These are phyloP conservation scores for Boloria selene DNA, from an alignment of 2,888 invertebrate genomes.

Conservation along the genomic window DNA sequence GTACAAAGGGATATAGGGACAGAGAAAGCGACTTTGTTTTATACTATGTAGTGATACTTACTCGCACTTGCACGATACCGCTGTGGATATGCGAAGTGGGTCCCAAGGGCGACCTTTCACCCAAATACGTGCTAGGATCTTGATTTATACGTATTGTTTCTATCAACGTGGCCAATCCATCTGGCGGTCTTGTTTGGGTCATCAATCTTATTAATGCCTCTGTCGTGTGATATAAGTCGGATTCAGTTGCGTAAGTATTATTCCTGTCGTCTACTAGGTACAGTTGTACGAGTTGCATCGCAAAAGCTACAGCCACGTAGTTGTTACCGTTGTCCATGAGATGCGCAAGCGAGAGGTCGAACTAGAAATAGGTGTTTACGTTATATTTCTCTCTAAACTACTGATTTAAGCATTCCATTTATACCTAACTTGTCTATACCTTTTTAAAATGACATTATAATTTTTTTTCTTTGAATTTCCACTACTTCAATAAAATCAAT, in stretches of 20 bases:
- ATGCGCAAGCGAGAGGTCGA: conserved; percentile 91
- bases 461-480: not conserved
- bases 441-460: not conserved
- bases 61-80: conserved; percentile 92
- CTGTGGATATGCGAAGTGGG: conserved; percentile 96
- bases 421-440: no score
- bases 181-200: conserved; percentile 89
- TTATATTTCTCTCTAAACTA: no score
- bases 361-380: conserved; percentile 64
- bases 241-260: conserved; percentile 89
- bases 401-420: no score
- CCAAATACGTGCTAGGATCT: conserved; percentile 86
- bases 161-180: conserved; percentile 90
- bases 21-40: no score
- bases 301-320: conserved; percentile 91
- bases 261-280: conserved; percentile 92
- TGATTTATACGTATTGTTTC: conserved; percentile 90
- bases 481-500: not conserved
- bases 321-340: conserved; percentile 93
- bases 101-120: conserved; percentile 89
- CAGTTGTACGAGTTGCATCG: conserved; percentile 94
- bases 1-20: no score
- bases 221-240: conserved; percentile 93
- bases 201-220: conserved; percentile 91
- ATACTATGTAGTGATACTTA: no score